phyloP scores from a whole-genome alignment of 2,797 vertebrate species.

The Melanotaenia boesemani region DNA sequence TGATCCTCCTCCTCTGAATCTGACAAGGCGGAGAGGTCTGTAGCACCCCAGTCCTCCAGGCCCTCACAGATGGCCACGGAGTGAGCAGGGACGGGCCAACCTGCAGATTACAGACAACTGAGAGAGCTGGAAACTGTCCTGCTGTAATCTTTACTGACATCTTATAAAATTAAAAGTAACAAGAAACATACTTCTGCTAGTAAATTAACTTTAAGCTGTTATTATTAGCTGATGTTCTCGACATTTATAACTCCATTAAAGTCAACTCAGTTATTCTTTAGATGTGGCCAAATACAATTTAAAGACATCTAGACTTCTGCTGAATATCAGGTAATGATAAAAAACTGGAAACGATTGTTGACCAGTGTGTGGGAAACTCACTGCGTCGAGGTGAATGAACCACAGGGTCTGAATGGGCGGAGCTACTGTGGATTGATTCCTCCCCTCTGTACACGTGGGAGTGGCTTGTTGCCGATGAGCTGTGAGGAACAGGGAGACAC shows the following conservation, averaged over 20 bases:
- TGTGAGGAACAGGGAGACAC: constrained; percentile 87
- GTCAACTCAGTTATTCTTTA: too few relatives aligned
- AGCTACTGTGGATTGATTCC: constrained; percentile 82
- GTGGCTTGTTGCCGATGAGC: constrained; percentile 84
- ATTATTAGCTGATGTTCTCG: not conserved
- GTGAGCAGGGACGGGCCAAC: constrained; percentile 87
- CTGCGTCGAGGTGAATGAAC: constrained; percentile 83
- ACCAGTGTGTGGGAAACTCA: constrained; percentile 67
- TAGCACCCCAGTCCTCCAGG: constrained; percentile 88
- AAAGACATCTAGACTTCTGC: too few relatives aligned
- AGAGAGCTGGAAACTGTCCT: not conserved
- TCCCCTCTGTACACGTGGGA: constrained; percentile 79
- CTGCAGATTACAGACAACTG: constrained; percentile 69
- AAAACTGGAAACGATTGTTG: not conserved
- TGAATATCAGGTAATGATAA: not conserved
- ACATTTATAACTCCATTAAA: not conserved
- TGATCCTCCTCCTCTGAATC: constrained; percentile 92
- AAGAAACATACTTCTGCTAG: not conserved
- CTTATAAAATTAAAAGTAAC: too few relatives aligned
- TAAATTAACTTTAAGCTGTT: not conserved
- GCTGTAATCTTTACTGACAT: too few relatives aligned
- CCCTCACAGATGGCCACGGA: constrained; percentile 89
- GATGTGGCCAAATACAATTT: too few relatives aligned
- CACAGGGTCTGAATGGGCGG: constrained; percentile 79
- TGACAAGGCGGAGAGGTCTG: constrained; percentile 87